These are phyloP conservation scores for Timema cristinae DNA, from an alignment of 2,888 invertebrate species.

Conservation along the genomic window DNA sequence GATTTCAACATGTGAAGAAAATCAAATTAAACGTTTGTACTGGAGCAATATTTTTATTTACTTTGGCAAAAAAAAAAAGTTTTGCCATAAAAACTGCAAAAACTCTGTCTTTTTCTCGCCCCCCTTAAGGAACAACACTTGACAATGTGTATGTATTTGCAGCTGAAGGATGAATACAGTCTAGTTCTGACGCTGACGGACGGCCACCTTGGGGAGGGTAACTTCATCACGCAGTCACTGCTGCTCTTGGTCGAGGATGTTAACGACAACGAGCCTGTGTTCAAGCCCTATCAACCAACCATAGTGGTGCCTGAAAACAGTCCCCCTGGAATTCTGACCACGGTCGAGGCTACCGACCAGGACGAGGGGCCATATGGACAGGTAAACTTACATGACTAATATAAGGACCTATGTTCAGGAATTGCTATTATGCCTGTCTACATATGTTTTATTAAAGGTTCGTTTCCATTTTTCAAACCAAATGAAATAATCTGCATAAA, in stretches of 20 bases:
- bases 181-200: constrained; percentile 85
- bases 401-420: not conserved
- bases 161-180: constrained; percentile 84
- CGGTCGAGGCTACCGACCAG: constrained; percentile 81
- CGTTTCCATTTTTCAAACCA: too few relatives aligned
- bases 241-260: constrained; percentile 85
- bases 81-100: too few relatives aligned
- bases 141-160: constrained; percentile 36
- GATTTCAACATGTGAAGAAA: too few relatives aligned
- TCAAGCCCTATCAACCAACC: constrained; percentile 79
- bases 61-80: too few relatives aligned
- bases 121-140: too few relatives aligned
- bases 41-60: too few relatives aligned
- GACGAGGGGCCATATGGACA: constrained; percentile 92
- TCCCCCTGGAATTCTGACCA: constrained; percentile 66
- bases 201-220: constrained; percentile 79
- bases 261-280: constrained; percentile 86
- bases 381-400: constrained; percentile 45
- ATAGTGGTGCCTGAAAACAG: constrained; percentile 77
- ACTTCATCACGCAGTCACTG: constrained; percentile 85
- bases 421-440: too few relatives aligned
- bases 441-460: too few relatives aligned
- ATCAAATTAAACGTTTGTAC: too few relatives aligned
- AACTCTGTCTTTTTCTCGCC: too few relatives aligned
- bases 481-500: too few relatives aligned